Evolutionary conservation across 1,140 invertebrate species (phyloP).

Genomic region (Euschistus heros): DNA sequence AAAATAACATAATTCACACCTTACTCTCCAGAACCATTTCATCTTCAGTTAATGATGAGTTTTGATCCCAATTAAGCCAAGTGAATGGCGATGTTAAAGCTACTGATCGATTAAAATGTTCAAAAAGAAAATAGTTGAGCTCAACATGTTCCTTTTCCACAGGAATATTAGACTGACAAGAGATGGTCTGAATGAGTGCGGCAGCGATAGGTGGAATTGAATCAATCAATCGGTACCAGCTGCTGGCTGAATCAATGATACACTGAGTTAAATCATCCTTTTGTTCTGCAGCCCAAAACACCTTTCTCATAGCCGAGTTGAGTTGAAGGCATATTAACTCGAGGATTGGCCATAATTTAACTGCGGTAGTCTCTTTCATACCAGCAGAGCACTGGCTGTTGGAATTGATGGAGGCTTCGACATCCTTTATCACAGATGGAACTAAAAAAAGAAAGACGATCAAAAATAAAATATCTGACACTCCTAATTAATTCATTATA

Average conservation of each 20-base stretch:
- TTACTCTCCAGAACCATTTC: neutral
- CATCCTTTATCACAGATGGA: neutral
- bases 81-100: neutral
- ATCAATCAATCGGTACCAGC: neutral
- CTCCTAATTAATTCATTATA: neutral
- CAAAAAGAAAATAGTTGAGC: neutral
- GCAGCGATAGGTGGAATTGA: neutral
- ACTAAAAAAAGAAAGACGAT: neutral
- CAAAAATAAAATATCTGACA: neutral
- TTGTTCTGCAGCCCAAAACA: neutral
- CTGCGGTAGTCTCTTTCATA: neutral
- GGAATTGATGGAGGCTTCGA: neutral
- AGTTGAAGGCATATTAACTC: slow-evolving; percentile 36
- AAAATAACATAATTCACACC: neutral
- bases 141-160: neutral
- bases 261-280: neutral
- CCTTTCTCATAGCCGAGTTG: slow-evolving; percentile 13
- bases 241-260: neutral
- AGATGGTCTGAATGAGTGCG: neutral
- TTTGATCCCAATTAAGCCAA: neutral
- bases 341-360: slow-evolving; percentile 37
- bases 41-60: neutral
- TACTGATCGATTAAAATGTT: neutral
- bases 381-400: neutral
- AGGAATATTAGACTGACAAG: neutral